Percentiles rank a stretch among this genome's conserved stretches.
Conservation (phyloP, 92 coral and sea anemone genomes). For the Parazoanthus darwini region DNA sequence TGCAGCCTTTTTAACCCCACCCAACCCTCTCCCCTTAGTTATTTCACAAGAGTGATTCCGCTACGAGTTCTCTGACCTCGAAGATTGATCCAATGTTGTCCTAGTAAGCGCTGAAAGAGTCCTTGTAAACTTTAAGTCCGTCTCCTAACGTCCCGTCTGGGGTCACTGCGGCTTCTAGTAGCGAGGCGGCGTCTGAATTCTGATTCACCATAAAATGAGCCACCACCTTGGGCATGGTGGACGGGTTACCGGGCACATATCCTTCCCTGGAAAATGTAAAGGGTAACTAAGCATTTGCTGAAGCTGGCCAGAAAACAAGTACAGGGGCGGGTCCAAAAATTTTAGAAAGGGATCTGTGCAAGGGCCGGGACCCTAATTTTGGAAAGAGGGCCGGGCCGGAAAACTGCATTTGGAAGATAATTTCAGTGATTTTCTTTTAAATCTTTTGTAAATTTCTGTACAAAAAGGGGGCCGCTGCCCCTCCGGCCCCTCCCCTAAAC, state of each 20-base stretch:
- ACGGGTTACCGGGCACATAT: slow-evolving; percentile 88
- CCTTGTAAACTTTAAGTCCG: slow-evolving; percentile 95
- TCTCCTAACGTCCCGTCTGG: slow-evolving; percentile 94
- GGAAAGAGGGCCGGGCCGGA: no score
- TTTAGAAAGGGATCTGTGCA: no score
- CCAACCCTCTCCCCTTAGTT: background rate
- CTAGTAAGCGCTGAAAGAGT: slow-evolving; percentile 96
- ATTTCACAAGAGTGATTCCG: background rate
- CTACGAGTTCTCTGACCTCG: background rate
- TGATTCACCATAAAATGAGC: slow-evolving; percentile 96
- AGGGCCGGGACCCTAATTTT: no score
- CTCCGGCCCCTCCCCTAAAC: no score
- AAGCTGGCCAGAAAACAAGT: no score
- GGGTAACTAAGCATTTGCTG: no score
- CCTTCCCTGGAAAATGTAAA: slow-evolving; percentile 72
- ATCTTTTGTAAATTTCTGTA: no score
- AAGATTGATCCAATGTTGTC: background rate
- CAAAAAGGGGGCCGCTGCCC: no score
- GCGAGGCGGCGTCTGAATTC: slow-evolving; percentile 89
- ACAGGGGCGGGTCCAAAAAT: no score
- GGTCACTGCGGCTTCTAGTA: slow-evolving; percentile 75
- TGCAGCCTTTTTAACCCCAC: no score
- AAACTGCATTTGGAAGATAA: no score
- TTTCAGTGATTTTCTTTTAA: no score
- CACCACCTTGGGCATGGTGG: slow-evolving; percentile 80